Conservation (phyloP, 2,888 invertebrate species). For the Beris chalybata region DNA sequence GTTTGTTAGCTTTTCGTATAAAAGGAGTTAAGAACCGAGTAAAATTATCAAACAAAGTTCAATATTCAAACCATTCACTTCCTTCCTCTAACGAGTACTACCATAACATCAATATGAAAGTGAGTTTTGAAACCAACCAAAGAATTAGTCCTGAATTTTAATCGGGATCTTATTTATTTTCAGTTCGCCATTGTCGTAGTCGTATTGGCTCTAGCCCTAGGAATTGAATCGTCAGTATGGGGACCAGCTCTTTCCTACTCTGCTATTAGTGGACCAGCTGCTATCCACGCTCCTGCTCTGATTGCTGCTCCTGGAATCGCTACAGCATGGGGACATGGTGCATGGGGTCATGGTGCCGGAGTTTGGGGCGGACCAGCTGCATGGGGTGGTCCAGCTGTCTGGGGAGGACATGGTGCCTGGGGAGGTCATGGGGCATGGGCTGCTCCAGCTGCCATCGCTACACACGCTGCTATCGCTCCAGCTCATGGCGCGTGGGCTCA, state of each 20-base stretch:
- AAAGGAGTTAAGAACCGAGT: conserved; percentile 12
- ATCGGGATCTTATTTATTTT: conserved; percentile 29
- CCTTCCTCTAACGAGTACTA: background rate
- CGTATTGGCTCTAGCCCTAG: conserved; percentile 45
- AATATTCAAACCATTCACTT: conserved; percentile 6
- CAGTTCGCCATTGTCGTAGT: conserved; percentile 48
- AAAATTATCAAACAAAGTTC: conserved; percentile 21
- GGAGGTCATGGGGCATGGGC: conserved; percentile 42
- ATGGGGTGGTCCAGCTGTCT: conserved; percentile 40
- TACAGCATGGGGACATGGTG: conserved; percentile 37
- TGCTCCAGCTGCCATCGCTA: conserved; percentile 41
- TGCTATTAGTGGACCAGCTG: conserved; percentile 35
- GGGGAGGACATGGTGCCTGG: conserved; percentile 40
- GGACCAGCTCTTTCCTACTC: conserved; percentile 24
- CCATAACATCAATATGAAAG: conserved; percentile 18
- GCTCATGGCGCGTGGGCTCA: conserved; percentile 7
- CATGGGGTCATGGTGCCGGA: conserved; percentile 40
- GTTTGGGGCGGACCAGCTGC: conserved; percentile 46
- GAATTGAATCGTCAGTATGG: conserved; percentile 41
- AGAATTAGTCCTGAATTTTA: no score
- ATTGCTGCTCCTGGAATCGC: conserved; percentile 37
- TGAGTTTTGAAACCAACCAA: conserved; percentile 5
- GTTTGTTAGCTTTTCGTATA: conserved; percentile 8
- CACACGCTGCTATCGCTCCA: conserved; percentile 25
- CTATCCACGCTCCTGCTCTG: conserved; percentile 35